Conservation (phyloP, 2,113 vertebrate species). For the Etheostoma cragini region DNA sequence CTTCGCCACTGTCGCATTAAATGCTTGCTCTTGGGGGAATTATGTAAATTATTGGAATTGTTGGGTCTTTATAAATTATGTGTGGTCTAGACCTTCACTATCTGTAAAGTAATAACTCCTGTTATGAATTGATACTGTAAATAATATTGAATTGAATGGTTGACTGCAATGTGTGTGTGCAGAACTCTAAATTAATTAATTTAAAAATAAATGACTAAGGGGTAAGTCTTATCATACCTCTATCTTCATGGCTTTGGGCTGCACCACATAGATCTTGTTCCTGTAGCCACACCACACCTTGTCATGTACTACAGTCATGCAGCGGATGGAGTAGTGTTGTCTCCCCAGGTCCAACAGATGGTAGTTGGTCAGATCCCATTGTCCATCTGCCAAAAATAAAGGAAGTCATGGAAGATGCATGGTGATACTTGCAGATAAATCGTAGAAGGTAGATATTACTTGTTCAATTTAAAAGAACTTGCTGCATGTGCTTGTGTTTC, state of each 20-base stretch:
- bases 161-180: background rate
- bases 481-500: too few relatives aligned
- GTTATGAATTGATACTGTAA: too few relatives aligned
- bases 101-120: too few relatives aligned
- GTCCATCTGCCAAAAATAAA: constrained; percentile 87
- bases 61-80: too few relatives aligned
- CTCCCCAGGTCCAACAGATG: constrained; percentile 94
- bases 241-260: constrained; percentile 98
- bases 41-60: too few relatives aligned
- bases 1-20: too few relatives aligned
- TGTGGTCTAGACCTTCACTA: too few relatives aligned
- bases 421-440: background rate
- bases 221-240: constrained; percentile 81
- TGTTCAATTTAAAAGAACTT: background rate
- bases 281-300: constrained; percentile 98
- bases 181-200: background rate
- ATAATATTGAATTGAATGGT: too few relatives aligned
- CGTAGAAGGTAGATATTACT: background rate
- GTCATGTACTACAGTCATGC: constrained; percentile 97
- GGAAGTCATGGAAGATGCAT: background rate
- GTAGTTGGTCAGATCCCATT: constrained; percentile 98
- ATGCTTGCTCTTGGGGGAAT: too few relatives aligned
- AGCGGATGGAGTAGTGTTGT: constrained; percentile 94
- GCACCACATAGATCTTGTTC: constrained; percentile 98
- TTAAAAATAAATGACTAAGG: background rate